A percentile compares a stretch with the other conserved stretches of the same genome.
Conservation (phyloP, 1,140 invertebrate species). For the Tyrophagus putrescentiae region DNA sequence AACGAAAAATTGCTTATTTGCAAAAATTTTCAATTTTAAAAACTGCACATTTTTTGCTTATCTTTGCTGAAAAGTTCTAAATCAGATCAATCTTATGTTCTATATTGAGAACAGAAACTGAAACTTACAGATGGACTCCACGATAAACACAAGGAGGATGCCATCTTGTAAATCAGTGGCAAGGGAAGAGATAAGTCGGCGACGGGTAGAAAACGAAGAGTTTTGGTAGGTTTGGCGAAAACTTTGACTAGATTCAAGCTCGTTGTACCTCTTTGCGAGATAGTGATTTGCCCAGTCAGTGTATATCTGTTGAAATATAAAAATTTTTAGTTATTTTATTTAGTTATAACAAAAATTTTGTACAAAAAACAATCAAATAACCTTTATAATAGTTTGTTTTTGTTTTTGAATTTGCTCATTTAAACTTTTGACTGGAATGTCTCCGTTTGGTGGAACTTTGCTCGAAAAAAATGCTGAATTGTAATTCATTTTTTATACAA, state of each 20-base stretch:
- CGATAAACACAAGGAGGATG: conserved; percentile 70
- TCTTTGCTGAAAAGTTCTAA: too few species aligned
- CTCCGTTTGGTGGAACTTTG: not conserved
- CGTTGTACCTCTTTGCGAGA: conserved; percentile 70
- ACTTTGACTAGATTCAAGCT: too few species aligned
- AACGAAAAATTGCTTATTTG: too few species aligned
- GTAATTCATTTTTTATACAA: conserved; percentile 1
- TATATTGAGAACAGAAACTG: not conserved
- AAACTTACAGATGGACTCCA: conserved; percentile 82
- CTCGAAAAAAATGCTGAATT: too few species aligned
- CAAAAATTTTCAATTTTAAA: too few species aligned
- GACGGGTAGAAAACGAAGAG: not conserved
- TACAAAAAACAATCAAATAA: not conserved
- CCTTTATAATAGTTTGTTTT: conserved; percentile 15
- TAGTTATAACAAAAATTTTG: not conserved
- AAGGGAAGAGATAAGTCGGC: conserved; percentile 35
- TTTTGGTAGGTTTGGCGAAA: conserved; percentile 47
- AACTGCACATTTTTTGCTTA: too few species aligned
- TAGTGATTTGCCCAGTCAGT: conserved; percentile 97
- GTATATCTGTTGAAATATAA: conserved; percentile 59
- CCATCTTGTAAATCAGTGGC: conserved; percentile 79
- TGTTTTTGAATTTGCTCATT: conserved; percentile 10
- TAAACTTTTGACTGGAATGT: not conserved
- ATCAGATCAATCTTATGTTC: too few species aligned
- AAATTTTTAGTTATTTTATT: conserved; percentile 27